phyloP scores from a whole-genome alignment of 2,888 invertebrate genomes.

The Hemaris fuciformis region DNA sequence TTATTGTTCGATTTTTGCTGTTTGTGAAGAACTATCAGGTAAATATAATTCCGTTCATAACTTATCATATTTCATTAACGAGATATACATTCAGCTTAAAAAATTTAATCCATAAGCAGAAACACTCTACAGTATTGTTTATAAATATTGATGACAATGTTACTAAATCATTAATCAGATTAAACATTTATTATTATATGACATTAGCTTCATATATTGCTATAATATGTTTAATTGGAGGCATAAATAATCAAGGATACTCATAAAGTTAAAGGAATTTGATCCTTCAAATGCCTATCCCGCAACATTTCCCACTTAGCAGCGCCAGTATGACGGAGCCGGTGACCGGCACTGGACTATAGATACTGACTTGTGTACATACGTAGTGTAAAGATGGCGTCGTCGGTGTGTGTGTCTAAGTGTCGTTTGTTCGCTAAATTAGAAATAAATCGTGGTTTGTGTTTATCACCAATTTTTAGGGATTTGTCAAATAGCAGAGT shows the following conservation, averaged over 20 bases:
- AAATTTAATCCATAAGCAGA: background rate
- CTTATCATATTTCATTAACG: background rate
- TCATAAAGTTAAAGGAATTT: background rate
- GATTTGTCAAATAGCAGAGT: constrained; percentile 77
- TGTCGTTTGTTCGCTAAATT: constrained; percentile 83
- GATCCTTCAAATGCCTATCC: constrained; percentile 18
- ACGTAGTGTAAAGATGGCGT: constrained; percentile 83
- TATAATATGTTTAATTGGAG: background rate
- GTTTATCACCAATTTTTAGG: constrained; percentile 76
- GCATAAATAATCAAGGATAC: background rate
- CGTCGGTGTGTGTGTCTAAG: constrained; percentile 82
- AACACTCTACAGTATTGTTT: background rate
- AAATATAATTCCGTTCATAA: background rate
- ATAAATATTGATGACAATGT: too few relatives aligned
- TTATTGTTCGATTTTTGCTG: background rate
- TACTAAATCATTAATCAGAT: too few relatives aligned
- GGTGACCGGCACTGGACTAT: constrained; percentile 34
- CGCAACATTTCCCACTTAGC: constrained; percentile 28
- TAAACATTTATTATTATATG: background rate
- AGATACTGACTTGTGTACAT: constrained; percentile 35
- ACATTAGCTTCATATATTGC: background rate
- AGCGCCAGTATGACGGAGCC: constrained; percentile 40
- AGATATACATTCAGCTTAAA: background rate
- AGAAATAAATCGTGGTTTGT: constrained; percentile 82
- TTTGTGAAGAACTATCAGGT: background rate